Evolutionary conservation across 2,888 invertebrate genomes (phyloP).

Genomic region (Hirtodrosophila histrioides): DNA sequence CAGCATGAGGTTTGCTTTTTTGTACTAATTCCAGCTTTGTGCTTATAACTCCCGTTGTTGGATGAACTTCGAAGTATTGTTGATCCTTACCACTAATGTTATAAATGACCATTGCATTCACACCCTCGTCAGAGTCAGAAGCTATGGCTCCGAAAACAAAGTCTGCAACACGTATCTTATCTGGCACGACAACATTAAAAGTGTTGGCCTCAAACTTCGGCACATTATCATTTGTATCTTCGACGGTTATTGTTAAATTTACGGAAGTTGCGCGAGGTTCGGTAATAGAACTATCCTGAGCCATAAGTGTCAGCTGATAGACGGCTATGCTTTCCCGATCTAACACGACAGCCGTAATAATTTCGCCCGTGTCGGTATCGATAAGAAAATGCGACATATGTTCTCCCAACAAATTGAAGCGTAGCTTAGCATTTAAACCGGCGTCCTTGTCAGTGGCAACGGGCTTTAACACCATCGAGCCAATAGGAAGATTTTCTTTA

Average conservation of each 20-base stretch:
- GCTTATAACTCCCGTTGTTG: conserved; percentile 94
- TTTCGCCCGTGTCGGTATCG: conserved; percentile 91
- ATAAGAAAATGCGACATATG: conserved; percentile 92
- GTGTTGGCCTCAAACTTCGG: conserved; percentile 90
- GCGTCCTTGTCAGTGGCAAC: conserved; percentile 92
- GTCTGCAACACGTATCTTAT: conserved; percentile 90
- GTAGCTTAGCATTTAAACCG: conserved; percentile 93
- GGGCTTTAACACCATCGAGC: conserved; percentile 91
- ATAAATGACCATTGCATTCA: conserved; percentile 92
- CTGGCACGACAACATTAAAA: conserved; percentile 93
- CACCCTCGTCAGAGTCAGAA: conserved; percentile 91
- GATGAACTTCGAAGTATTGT: conserved; percentile 91
- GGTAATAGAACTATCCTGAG: conserved; percentile 94
- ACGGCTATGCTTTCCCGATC: conserved; percentile 92
- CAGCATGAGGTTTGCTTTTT: conserved; percentile 84
- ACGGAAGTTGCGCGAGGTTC: conserved; percentile 93
- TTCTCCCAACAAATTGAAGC: conserved; percentile 93
- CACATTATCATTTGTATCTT: conserved; percentile 94
- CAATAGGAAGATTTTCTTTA: conserved; percentile 92
- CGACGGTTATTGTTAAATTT: conserved; percentile 91
- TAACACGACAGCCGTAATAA: conserved; percentile 89
- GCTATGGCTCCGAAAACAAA: conserved; percentile 97
- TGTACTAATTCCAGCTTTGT: conserved; percentile 87
- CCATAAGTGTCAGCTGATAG: conserved; percentile 93
- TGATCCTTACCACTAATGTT: conserved; percentile 91